Percentiles rank a stretch among this genome's conserved stretches.
phyloP scores from a whole-genome alignment of 2,888 invertebrate species.

The Xestia ashworthii region DNA sequence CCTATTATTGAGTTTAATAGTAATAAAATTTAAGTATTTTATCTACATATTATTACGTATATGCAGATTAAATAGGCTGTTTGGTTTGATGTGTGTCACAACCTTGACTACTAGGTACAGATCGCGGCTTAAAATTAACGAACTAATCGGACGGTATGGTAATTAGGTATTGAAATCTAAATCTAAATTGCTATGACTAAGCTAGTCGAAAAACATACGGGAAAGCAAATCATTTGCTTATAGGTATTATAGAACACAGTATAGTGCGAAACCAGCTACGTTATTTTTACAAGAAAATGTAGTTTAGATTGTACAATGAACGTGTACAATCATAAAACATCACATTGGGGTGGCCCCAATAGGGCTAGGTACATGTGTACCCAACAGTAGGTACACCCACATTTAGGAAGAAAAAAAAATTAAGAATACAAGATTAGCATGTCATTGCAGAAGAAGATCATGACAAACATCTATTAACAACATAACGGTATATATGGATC shows the following conservation, averaged over 20 bases:
- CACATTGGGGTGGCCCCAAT: too few species aligned
- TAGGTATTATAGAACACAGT: neutral
- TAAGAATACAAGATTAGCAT: neutral
- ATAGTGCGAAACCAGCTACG: too few species aligned
- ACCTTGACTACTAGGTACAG: neutral
- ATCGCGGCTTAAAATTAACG: slow-evolving; percentile 32
- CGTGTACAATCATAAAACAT: too few species aligned
- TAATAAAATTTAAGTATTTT: neutral
- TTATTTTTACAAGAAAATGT: too few species aligned
- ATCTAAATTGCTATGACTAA: slow-evolving; percentile 37
- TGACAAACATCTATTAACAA: neutral
- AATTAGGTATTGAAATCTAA: slow-evolving; percentile 33
- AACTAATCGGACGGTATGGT: slow-evolving; percentile 16
- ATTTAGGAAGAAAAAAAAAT: too few species aligned
- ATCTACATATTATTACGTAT: neutral
- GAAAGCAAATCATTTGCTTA: neutral
- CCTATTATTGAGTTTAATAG: neutral
- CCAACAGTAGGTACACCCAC: too few species aligned
- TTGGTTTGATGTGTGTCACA: neutral
- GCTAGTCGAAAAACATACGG: slow-evolving; percentile 15
- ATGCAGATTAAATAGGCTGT: neutral
- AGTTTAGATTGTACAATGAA: too few species aligned
- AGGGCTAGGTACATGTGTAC: too few species aligned
- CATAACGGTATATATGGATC: neutral
- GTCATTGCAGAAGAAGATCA: neutral